Evolutionary conservation across 2,797 vertebrate species (phyloP).

Genomic region (Diplodus puntazzo): DNA sequence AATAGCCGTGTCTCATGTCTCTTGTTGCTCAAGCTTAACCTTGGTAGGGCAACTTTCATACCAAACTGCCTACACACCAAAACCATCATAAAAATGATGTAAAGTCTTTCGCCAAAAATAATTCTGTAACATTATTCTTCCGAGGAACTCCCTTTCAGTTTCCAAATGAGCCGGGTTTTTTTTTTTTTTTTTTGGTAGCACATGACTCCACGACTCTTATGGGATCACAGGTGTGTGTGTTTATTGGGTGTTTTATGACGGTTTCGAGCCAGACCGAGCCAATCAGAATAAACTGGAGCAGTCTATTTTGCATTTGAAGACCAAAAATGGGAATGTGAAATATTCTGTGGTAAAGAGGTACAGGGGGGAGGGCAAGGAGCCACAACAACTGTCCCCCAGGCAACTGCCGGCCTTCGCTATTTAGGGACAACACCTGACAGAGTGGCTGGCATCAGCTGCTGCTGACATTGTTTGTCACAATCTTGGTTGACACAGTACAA

Average conservation of each 20-base stretch:
- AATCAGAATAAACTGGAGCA: conserved; percentile 26
- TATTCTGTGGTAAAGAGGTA: conserved; percentile 42
- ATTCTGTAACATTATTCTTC: conserved; percentile 10
- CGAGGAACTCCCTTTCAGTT: conserved; percentile 9
- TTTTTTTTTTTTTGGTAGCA: neutral
- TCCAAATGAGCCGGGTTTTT: neutral
- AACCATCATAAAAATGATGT: neutral
- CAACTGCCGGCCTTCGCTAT: conserved; percentile 84
- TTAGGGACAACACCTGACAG: conserved; percentile 78
- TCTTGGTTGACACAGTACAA: conserved; percentile 56
- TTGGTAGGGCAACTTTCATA: conserved; percentile 13
- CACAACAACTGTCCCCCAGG: conserved; percentile 74
- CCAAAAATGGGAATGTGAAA: conserved; percentile 48
- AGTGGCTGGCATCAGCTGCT: conserved; percentile 83
- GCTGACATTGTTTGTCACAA: conserved; percentile 74
- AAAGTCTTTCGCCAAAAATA: conserved; percentile 18
- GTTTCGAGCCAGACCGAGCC: conserved; percentile 5
- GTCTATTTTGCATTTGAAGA: conserved; percentile 12
- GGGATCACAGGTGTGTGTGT: conserved; percentile 41
- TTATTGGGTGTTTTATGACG: conserved; percentile 39
- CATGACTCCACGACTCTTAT: neutral
- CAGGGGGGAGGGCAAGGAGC: conserved; percentile 38
- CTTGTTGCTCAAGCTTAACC: conserved; percentile 13
- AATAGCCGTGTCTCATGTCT: conserved; percentile 5
- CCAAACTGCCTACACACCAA: conserved; percentile 8